Percentiles rank a stretch among this genome's conserved stretches.
Conservation (phyloP, 2,797 vertebrate genomes). For the Carapus acus region DNA sequence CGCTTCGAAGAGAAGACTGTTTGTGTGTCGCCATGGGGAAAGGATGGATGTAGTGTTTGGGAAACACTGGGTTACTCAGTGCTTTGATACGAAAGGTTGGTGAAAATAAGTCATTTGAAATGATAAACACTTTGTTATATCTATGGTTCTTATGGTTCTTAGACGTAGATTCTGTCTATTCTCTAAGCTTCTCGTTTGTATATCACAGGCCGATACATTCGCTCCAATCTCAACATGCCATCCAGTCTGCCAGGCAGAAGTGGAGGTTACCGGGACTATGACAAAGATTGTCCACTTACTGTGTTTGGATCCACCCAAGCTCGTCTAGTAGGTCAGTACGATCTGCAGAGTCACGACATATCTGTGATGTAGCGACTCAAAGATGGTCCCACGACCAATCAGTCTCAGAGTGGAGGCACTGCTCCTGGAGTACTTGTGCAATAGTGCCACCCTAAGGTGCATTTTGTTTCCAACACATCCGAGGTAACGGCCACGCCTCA, state of each 20-base stretch:
- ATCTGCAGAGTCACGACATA: conserved; percentile 1
- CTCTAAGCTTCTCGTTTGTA: conserved; percentile 12
- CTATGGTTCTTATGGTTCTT: no score
- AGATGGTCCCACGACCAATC: no score
- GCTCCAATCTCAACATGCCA: conserved; percentile 97
- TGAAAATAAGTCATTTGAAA: background rate
- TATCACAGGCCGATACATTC: conserved; percentile 83
- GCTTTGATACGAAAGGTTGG: conserved; percentile 96
- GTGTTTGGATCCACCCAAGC: conserved; percentile 96
- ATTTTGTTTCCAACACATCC: background rate
- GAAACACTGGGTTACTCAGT: conserved; percentile 96
- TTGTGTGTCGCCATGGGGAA: conserved; percentile 95
- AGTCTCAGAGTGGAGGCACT: no score
- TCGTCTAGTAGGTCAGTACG: conserved; percentile 83
- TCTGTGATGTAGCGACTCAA: background rate
- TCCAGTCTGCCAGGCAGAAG: conserved; percentile 82
- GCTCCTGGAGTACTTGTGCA: background rate
- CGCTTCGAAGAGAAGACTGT: conserved; percentile 85
- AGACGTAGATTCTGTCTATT: background rate
- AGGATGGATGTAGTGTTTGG: conserved; percentile 99
- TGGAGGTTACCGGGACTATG: conserved; percentile 88
- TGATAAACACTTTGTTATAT: background rate
- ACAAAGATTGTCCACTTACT: conserved; percentile 95
- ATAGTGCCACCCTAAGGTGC: background rate
- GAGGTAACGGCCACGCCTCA: background rate